A percentile compares a stretch with the other conserved stretches of the same genome.
These are phyloP conservation scores for Oplegnathus fasciatus DNA, from an alignment of 2,113 vertebrate species.

Conservation along the genomic window DNA sequence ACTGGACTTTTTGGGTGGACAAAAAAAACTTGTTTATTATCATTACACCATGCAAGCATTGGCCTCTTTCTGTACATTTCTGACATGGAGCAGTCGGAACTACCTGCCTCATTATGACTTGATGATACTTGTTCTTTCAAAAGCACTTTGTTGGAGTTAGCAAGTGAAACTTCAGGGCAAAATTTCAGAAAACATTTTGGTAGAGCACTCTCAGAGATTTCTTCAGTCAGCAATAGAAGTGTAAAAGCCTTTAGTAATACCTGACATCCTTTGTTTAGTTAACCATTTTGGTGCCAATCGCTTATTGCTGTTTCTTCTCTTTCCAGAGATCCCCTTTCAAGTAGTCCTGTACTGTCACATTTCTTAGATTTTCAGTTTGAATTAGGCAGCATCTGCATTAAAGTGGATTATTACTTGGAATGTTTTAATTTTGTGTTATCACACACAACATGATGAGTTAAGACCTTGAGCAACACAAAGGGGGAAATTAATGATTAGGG, in stretches of 20 bases:
- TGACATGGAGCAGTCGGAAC: no score
- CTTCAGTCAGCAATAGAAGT: not conserved
- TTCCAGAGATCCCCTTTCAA: not conserved
- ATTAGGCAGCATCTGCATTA: not conserved
- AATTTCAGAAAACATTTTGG: not conserved
- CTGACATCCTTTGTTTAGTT: not conserved
- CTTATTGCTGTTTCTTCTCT: not conserved
- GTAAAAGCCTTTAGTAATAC: not conserved
- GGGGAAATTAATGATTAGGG: not conserved
- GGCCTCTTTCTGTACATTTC: no score
- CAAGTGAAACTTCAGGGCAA: not conserved
- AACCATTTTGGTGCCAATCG: not conserved
- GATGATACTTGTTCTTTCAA: no score
- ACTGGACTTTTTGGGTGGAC: no score
- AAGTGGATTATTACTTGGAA: not conserved
- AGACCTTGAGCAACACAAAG: not conserved
- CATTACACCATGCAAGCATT: no score
- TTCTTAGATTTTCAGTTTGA: not conserved
- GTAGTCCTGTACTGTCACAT: not conserved
- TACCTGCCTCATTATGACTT: no score
- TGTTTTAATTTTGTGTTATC: not conserved
- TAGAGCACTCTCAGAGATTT: not conserved
- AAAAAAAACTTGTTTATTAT: no score
- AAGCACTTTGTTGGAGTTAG: no score
- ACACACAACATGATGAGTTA: not conserved